Evolutionary conservation across 2,888 invertebrate genomes (phyloP), one percentile per base, ranked within the genome.

Genomic region (Ormyrus labotus): DNA sequence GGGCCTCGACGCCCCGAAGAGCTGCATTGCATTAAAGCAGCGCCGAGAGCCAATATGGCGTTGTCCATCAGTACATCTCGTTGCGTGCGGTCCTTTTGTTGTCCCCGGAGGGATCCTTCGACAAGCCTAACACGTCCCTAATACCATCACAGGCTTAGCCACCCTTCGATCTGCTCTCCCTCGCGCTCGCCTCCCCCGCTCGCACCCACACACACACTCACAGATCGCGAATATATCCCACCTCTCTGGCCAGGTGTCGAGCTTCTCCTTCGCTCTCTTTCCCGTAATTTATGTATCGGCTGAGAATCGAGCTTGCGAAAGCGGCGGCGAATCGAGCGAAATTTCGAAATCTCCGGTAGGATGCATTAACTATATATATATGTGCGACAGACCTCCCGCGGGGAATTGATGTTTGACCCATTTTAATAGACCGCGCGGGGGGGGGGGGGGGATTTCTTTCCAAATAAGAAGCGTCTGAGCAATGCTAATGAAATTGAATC

Each of bases 51-150:
- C 87, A 88, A 88, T 77, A 81, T 77, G 76, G 85, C 87, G 88
- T 88, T 89, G 89, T 89, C 87, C 88, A 86, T 85, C 85, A 86
- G 86, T 86, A 86, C 87, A 87, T 88, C 85, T 88, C 86, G 87
- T 85, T 87, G 87, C 87, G 87, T 88, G 89, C 85, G 89, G 89
- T 88, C 90, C 89, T 90, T 89, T 89, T 89, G 90, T 90, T 86
- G 87, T 87, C 87, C 85, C 87, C 84, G 82, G 86, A 85, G 87
- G 87, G 86, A 87, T 86, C 86, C 87, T 86, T 86, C 86, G 87
- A 88, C 88, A 89, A 88, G 87, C 87, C 87, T 87, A 88, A 90
- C 90, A 90, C 87, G 89, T 87, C 85, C 87, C 87, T 89, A 89
- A 89, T 89, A 89, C 88, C 86, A 85, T 85, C 86, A 84, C 85